Base-by-base conservation (phyloP, 2,888 invertebrate species). In the Stenichneumon culpator region DNA sequence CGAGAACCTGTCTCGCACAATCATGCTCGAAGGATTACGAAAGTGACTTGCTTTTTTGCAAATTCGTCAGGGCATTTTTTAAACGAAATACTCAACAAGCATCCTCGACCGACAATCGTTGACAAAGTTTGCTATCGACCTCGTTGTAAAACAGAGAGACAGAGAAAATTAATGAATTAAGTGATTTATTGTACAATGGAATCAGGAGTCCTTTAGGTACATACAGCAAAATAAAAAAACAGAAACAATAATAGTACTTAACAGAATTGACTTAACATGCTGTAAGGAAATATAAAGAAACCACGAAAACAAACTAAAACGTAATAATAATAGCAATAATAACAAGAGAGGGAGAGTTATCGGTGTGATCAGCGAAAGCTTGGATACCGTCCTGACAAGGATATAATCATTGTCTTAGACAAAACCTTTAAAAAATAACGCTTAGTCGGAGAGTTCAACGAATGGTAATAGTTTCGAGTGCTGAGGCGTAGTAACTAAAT, bases 1-100 rank as follows among this genome's bases (percentile, higher is more conserved):
- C 92, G 91, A 90, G 88, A 89, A 89, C 87, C 77, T 69, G 63
- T 73, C 44, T 63, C 54, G 70, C 65, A 14, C 16, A n/a, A 60
- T 81, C 77, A 32, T 47, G 28, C 57, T 57, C 32, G 65, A 44
- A 72, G 68, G 85, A 89, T 91, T 90, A 87, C 87, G 87, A 89
- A 87, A 90, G 86, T 79, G 50, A 87, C 73, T 54, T 47, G n/a
- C 19, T 39, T 39, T 75, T 63, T 74, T n/a, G 44, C 78, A 52
- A 39, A 36, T 54, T 67, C 67, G 50, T 78, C 57, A 9, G 9
- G 9, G 36, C 36, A 9, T 36, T 36, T 36, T 82, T 39, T 47
- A 44, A 47, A 50, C 67, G 14, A 28, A 28, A 22, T 69, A 14
- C 67, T 73, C 39, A 9, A n/a, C 11, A 11, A 19, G 39, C 32